These are phyloP conservation scores for Drosophila varians DNA, from an alignment of 1,140 invertebrate genomes.

Conservation along the genomic window DNA sequence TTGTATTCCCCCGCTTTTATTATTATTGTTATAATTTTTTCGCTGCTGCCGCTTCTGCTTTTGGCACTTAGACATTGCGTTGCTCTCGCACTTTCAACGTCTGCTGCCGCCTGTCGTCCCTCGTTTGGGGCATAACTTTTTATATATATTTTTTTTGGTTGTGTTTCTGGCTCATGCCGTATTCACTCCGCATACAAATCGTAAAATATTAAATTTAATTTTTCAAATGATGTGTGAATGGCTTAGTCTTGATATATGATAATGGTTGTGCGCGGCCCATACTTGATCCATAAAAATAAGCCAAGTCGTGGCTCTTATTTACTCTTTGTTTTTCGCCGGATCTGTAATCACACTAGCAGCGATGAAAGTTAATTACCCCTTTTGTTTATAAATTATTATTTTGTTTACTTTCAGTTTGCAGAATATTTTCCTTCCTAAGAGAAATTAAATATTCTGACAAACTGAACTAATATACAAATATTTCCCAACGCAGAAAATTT, in stretches of 20 bases:
- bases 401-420: constrained; percentile 11
- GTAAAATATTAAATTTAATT: constrained; percentile 82
- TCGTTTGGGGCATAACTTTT: constrained; percentile 63
- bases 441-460: constrained; percentile 11
- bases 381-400: constrained; percentile 24
- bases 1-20: constrained; percentile 72
- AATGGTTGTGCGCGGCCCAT: constrained; percentile 43
- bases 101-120: constrained; percentile 12
- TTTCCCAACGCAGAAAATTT: neutral
- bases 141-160: constrained; percentile 26
- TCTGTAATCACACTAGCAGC: constrained; percentile 37
- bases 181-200: constrained; percentile 57
- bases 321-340: constrained; percentile 15
- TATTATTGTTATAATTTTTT: constrained; percentile 78
- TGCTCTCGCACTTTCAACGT: constrained; percentile 58
- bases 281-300: constrained; percentile 27
- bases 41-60: constrained; percentile 56
- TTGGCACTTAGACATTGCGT: constrained; percentile 71
- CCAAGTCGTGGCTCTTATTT: constrained; percentile 32
- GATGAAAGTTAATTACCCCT: constrained; percentile 27
- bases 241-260: constrained; percentile 78
- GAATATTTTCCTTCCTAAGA: constrained; percentile 3
- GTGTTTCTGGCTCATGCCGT: constrained; percentile 45
- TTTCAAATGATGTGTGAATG: constrained; percentile 81
- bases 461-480: neutral